A percentile compares a stretch with the other conserved stretches of the same genome.
phyloP scores from a whole-genome alignment of 1,140 invertebrate species.

The Cryptotermes secundus region DNA sequence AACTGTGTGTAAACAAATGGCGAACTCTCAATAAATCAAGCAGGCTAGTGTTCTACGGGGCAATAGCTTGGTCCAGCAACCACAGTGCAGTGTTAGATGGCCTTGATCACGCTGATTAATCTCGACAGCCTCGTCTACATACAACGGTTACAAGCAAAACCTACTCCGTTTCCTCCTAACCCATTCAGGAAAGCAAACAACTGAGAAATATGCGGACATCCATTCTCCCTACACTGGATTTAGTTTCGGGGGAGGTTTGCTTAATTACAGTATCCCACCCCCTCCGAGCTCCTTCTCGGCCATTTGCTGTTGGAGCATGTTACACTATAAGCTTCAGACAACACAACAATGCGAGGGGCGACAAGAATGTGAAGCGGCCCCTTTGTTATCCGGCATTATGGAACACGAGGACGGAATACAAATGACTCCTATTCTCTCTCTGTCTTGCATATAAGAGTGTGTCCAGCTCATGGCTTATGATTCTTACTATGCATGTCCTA shows the following conservation, averaged over 20 bases:
- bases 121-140: background rate
- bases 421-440: background rate
- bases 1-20: too few species aligned
- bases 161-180: background rate
- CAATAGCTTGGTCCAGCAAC: background rate
- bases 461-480: background rate
- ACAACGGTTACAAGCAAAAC: background rate
- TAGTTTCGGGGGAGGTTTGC: constrained; percentile 6
- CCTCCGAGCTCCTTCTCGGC: background rate
- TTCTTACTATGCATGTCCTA: too few species aligned
- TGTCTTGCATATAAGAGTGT: background rate
- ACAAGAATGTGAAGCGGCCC: background rate
- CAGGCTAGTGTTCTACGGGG: background rate
- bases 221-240: background rate
- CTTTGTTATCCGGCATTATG: constrained; percentile 8
- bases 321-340: background rate
- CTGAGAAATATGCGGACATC: constrained; percentile 18
- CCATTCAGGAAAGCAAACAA: constrained; percentile 19
- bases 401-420: background rate
- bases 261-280: background rate
- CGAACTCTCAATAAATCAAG: background rate
- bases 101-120: constrained; percentile 12
- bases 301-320: background rate
- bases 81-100: constrained; percentile 8
- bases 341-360: background rate